A percentile compares a stretch with the other conserved stretches of the same genome.
phyloP scores from a whole-genome alignment of 2,888 invertebrate genomes.

The Hypena proboscidalis region DNA sequence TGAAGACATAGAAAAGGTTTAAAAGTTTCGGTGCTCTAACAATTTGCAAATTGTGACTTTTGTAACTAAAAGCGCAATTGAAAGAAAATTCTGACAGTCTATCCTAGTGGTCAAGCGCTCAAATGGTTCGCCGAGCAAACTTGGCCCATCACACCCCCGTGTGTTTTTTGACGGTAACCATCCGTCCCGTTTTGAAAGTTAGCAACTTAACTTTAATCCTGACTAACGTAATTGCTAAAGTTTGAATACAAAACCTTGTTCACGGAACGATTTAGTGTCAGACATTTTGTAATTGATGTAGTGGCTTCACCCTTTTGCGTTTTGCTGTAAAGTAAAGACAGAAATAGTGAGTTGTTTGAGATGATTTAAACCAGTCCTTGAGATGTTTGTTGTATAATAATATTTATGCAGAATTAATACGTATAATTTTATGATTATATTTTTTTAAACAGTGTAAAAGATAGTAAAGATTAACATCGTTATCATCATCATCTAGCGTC shows the following conservation, averaged over 20 bases:
- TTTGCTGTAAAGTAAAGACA: constrained; percentile 7
- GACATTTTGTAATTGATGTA: constrained; percentile 73
- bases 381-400: too few relatives aligned
- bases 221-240: constrained; percentile 82
- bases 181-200: constrained; percentile 78
- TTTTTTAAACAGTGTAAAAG: too few relatives aligned
- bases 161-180: constrained; percentile 54
- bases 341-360: not conserved
- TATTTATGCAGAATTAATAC: too few relatives aligned
- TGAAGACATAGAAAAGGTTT: too few relatives aligned
- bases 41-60: too few relatives aligned
- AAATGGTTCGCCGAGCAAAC: constrained; percentile 12
- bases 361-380: too few relatives aligned
- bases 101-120: not conserved
- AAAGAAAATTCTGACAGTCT: too few relatives aligned
- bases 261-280: constrained; percentile 73
- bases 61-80: too few relatives aligned
- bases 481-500: too few relatives aligned
- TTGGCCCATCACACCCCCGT: constrained; percentile 19
- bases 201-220: constrained; percentile 76
- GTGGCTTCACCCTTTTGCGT: constrained; percentile 48
- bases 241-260: constrained; percentile 80
- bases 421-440: too few relatives aligned
- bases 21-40: too few relatives aligned
- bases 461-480: too few relatives aligned